phyloP scores from a whole-genome alignment of 2,113 vertebrate genomes.

The Esox niger region DNA sequence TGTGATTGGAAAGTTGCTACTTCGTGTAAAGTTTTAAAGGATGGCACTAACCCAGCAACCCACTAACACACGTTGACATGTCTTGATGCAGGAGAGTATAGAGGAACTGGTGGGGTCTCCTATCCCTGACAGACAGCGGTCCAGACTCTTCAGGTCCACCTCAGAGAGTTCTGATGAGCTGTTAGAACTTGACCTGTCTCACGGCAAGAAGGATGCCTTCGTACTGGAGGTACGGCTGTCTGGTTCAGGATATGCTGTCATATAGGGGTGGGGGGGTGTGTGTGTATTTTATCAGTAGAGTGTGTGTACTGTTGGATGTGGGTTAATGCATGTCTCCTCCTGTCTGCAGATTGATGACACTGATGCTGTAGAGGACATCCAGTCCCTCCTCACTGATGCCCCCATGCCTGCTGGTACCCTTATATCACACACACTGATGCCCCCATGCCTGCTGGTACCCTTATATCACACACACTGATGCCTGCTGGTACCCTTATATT shows the following conservation, averaged over 20 bases:
- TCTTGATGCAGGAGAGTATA: constrained; percentile 74
- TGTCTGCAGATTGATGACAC: constrained; percentile 90
- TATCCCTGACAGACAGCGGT: constrained; percentile 91
- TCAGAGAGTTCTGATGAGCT: constrained; percentile 98
- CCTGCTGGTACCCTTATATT: too few species aligned
- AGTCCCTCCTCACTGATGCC: constrained; percentile 89
- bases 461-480: too few species aligned
- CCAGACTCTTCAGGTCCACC: constrained; percentile 88
- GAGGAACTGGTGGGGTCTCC: constrained; percentile 79
- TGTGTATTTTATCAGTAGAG: neutral
- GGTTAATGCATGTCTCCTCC: neutral
- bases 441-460: too few species aligned
- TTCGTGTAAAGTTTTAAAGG: neutral
- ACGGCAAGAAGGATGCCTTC: constrained; percentile 98
- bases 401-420: too few species aligned
- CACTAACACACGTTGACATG: neutral
- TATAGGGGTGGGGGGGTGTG: neutral
- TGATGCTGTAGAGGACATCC: constrained; percentile 95
- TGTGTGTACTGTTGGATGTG: neutral
- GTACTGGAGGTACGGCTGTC: constrained; percentile 85
- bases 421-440: too few species aligned
- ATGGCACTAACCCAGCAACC: neutral
- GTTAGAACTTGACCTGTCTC: constrained; percentile 92
- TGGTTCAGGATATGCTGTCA: neutral
- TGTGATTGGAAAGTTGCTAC: neutral